Conservation (phyloP, 2,888 invertebrate species). For the Anthophora plumipes region DNA sequence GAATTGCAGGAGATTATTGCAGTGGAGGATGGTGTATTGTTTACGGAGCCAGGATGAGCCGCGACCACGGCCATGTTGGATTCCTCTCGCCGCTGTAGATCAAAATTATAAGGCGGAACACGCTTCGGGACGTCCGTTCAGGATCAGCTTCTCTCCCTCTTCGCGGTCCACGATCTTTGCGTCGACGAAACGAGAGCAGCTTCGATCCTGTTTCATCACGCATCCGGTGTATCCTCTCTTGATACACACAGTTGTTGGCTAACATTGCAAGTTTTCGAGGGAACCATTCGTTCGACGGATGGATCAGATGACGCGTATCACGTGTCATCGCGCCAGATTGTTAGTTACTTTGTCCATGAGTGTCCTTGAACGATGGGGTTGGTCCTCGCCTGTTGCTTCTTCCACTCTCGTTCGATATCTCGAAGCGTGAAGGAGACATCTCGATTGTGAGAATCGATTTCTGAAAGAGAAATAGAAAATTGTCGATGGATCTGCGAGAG, state of each 20-base stretch:
- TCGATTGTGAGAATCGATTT: too few relatives aligned
- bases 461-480: too few relatives aligned
- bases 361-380: background rate
- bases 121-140: constrained; percentile 59
- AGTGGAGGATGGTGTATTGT: constrained; percentile 72
- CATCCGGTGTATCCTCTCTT: constrained; percentile 19
- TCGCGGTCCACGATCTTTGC: background rate
- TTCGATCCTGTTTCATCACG: constrained; percentile 48
- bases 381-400: background rate
- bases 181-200: constrained; percentile 56
- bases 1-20: constrained; percentile 27
- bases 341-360: background rate
- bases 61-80: constrained; percentile 78
- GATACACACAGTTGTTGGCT: background rate
- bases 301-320: constrained; percentile 66
- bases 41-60: constrained; percentile 73
- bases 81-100: constrained; percentile 78
- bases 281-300: constrained; percentile 59
- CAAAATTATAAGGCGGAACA: constrained; percentile 80
- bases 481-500: too few relatives aligned
- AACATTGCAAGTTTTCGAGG: constrained; percentile 30
- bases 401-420: constrained; percentile 6
- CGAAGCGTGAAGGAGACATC: background rate
- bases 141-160: constrained; percentile 34
- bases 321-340: constrained; percentile 41